Evolutionary conservation across 53 echinoderm and acorn worm genomes (phyloP).

Genomic region (Henricia sp.): DNA sequence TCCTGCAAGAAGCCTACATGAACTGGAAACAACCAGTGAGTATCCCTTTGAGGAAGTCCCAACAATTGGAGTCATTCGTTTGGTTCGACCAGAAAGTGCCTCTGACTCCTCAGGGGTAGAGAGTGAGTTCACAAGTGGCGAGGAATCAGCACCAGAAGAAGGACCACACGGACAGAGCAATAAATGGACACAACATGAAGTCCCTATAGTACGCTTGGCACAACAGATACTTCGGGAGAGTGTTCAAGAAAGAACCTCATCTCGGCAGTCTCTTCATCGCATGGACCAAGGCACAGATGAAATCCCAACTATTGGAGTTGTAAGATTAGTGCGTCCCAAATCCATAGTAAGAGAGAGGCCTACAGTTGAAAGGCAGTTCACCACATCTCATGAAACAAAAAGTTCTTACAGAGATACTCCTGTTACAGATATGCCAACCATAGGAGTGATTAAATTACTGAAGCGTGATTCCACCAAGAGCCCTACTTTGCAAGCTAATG

Average conservation of each 20-base stretch:
- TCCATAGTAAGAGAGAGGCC: conserved; percentile 3
- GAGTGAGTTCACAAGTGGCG: conserved; percentile 45
- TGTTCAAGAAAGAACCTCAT: conserved; percentile 26
- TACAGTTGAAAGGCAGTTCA: not conserved
- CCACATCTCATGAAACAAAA: conserved; percentile 11
- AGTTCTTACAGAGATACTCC: not conserved
- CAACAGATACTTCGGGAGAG: conserved; percentile 50
- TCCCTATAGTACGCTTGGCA: conserved; percentile 44
- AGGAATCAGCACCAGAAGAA: conserved; percentile 31
- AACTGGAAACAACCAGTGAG: not conserved
- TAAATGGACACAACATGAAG: conserved; percentile 9
- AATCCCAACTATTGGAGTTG: conserved; percentile 49
- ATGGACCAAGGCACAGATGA: conserved; percentile 16
- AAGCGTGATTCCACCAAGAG: conserved; percentile 4
- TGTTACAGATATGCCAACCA: conserved; percentile 51
- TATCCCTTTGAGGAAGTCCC: conserved; percentile 33
- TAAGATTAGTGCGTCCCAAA: conserved; percentile 43
- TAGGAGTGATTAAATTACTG: conserved; percentile 51
- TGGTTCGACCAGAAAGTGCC: conserved; percentile 40
- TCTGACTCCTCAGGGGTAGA: conserved; percentile 49
- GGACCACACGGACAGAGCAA: not conserved
- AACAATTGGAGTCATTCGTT: conserved; percentile 59
- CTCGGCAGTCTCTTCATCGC: not conserved
- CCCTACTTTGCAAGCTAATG: not conserved
- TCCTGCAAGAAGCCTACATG: conserved; percentile 28